Conservation (phyloP, 2,888 invertebrate species). For the Synergus japonicus region DNA sequence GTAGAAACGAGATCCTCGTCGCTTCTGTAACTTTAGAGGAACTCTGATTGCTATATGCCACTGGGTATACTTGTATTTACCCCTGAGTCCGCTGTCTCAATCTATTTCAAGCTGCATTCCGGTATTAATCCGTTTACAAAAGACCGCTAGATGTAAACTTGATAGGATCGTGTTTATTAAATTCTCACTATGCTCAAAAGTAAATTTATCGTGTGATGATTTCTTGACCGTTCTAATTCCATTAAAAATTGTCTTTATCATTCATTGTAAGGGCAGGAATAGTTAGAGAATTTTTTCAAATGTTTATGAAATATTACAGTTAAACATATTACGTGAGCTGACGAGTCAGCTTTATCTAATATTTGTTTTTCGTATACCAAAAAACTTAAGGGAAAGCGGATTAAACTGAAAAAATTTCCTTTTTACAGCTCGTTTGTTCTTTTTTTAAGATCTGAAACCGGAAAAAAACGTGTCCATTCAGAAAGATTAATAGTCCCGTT, state of each 20-base stretch:
- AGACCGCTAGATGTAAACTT: conserved; percentile 28
- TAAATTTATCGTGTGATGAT: neutral
- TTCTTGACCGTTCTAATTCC: neutral
- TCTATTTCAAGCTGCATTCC: conserved; percentile 48
- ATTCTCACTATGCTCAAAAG: neutral
- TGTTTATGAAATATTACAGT: too few relatives aligned
- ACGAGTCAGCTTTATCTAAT: neutral
- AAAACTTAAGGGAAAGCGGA: neutral
- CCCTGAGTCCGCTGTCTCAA: conserved; percentile 43
- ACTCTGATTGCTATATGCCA: conserved; percentile 69
- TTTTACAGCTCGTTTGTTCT: neutral
- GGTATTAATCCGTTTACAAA: conserved; percentile 46
- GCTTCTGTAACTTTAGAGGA: conserved; percentile 63
- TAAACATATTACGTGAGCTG: neutral
- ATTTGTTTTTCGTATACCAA: neutral
- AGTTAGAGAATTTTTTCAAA: too few relatives aligned
- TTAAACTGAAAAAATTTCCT: neutral
- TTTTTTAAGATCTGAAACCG: neutral
- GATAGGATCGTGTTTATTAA: conserved; percentile 25
- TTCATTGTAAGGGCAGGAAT: neutral
- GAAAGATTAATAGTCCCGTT: conserved; percentile 19
- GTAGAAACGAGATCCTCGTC: conserved; percentile 43
- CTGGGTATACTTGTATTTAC: conserved; percentile 47
- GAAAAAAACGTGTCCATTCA: neutral
- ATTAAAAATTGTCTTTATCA: neutral